Evolutionary conservation across 2,888 invertebrate species (phyloP), one percentile per base, ranked within the genome.

Genomic region (Diloba caeruleocephala): DNA sequence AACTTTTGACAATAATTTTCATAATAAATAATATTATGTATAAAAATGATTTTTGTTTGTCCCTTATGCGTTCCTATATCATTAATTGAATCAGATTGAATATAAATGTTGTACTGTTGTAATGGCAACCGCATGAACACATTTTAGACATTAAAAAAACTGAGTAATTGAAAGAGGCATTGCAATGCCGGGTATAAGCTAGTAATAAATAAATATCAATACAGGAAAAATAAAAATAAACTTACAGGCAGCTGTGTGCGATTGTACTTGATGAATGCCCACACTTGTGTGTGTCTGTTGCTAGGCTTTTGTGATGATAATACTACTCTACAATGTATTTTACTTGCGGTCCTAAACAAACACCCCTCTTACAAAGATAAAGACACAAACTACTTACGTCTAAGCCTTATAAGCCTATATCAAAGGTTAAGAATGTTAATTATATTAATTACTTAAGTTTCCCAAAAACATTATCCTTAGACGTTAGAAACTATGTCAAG

Each of bases 301-400:
- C 41, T 29, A 33, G 36, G 42, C 44, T 49, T 57, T 42, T 52
- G 52, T 57, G 49, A 62, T 39, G 34, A 62, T 43, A 42, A 34
- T 46, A 34, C 45, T 50, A 34, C 50, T 51, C 29, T 7, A 31
- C 39, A 26, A 25, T 53, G 62, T 71, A 65, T 71, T 68, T 71
- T 56, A 71, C 55, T 65, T 65, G 42, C 23, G 52, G 55, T 71
- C 71, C 71, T 71, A 71, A 71, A 52, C 56, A 68, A 71, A 71
- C 60, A 51, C 52, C 21, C n/a, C 36, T 37, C 19, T 42, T 44
- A 53, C 50, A 31, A 51, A 58, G 68, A 61, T 55, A 66, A 66
- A 58, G 66, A 50, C 52, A 41, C 50, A 36, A 62, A 62, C 62
- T 70, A 66, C 53, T 69, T 56, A 59, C 43, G 46, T 39, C 28